phyloP scores from a whole-genome alignment of 2,797 vertebrate species.

The Helicolenus hilgendorfi region DNA sequence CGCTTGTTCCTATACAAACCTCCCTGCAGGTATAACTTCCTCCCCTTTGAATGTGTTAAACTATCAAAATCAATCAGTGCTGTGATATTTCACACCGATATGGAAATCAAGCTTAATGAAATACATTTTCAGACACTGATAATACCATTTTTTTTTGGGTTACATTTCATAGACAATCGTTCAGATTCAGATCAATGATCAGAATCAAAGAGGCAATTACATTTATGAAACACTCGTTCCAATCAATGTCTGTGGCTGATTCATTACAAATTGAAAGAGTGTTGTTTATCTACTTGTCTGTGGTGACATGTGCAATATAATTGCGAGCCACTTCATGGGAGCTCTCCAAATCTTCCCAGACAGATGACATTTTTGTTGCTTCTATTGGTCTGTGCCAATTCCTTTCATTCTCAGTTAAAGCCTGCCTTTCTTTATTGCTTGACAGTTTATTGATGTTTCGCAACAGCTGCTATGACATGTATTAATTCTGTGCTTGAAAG shows the following conservation, averaged over 20 bases:
- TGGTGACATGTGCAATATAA: constrained; percentile 74
- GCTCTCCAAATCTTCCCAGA: constrained; percentile 77
- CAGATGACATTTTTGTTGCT: constrained; percentile 80
- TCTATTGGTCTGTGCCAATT: constrained; percentile 76
- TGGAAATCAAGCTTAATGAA: constrained; percentile 60
- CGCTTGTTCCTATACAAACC: neutral
- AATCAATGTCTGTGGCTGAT: constrained; percentile 80
- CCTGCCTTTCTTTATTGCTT: constrained; percentile 34
- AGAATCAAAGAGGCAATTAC: constrained; percentile 82
- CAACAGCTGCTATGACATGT: constrained; percentile 76
- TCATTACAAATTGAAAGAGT: constrained; percentile 74
- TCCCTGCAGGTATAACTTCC: neutral
- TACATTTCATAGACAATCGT: constrained; percentile 51
- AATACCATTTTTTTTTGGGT: constrained; percentile 7
- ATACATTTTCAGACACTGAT: constrained; percentile 48
- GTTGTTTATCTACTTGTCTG: constrained; percentile 79
- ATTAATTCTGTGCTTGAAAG: constrained; percentile 65
- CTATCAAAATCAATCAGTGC: constrained; percentile 42
- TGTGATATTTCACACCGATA: constrained; percentile 34
- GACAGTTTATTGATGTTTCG: constrained; percentile 79
- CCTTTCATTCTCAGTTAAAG: constrained; percentile 73
- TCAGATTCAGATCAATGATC: constrained; percentile 80
- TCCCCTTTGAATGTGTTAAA: constrained; percentile 15
- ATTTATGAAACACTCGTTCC: constrained; percentile 69
- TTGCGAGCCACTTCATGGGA: constrained; percentile 77